phyloP scores from a whole-genome alignment of 2,888 invertebrate species.

The Halocaridina rubra region DNA sequence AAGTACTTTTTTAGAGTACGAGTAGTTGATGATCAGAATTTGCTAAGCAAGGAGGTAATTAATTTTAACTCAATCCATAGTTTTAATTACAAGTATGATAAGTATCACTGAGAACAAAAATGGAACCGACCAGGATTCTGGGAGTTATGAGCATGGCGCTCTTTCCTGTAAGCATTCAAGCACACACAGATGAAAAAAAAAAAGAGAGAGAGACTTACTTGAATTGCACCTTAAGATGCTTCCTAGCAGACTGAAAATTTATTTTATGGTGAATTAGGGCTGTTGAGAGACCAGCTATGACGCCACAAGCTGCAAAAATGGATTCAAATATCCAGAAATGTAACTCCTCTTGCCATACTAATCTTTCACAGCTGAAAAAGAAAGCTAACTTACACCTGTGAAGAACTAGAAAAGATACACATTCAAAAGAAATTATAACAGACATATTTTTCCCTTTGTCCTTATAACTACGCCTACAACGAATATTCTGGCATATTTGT shows the following conservation, averaged over 20 bases:
- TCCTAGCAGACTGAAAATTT: neutral
- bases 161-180: neutral
- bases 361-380: conserved; percentile 6
- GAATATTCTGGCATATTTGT: too few relatives aligned
- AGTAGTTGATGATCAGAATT: too few relatives aligned
- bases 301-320: conserved; percentile 3
- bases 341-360: conserved; percentile 25
- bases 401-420: neutral
- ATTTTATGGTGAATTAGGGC: neutral
- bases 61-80: too few relatives aligned
- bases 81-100: too few relatives aligned
- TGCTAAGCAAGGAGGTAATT: too few relatives aligned
- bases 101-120: too few relatives aligned
- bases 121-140: too few relatives aligned
- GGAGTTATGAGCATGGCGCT: neutral
- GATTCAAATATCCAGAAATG: conserved; percentile 35
- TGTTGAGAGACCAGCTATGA: conserved; percentile 4
- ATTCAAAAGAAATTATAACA: neutral
- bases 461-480: neutral
- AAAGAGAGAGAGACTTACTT: neutral
- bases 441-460: neutral
- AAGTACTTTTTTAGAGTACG: too few relatives aligned
- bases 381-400: neutral
- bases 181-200: neutral
- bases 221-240: neutral